phyloP scores from a whole-genome alignment of 2,113 vertebrate genomes.

The Nycticorax nycticorax region DNA sequence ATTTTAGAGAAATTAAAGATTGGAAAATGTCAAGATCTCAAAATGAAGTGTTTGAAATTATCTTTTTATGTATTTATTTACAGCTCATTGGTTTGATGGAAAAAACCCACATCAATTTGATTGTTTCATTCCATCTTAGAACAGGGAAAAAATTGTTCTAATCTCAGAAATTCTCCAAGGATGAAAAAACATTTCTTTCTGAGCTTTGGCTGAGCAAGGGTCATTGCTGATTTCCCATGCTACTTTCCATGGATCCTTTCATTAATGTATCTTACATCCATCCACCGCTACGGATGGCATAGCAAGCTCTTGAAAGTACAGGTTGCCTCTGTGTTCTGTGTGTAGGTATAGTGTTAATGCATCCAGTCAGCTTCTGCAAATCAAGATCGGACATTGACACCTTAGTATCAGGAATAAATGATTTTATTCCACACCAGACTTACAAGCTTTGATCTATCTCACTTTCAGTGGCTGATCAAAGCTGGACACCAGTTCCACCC shows the following conservation, averaged over 20 bases:
- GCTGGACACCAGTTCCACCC: not conserved
- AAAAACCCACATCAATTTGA: not conserved
- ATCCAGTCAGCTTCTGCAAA: not conserved
- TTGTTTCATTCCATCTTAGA: not conserved
- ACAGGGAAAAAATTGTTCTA: not conserved
- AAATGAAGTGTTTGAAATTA: slow-evolving; percentile 19
- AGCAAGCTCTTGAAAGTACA: not conserved
- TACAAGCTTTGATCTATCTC: not conserved
- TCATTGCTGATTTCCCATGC: not conserved
- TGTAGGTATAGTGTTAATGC: not conserved
- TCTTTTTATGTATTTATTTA: slow-evolving; percentile 33
- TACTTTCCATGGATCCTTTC: not conserved
- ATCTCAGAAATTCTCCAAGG: not conserved
- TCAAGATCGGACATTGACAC: not conserved
- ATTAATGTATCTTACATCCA: not conserved
- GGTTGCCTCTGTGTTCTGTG: not conserved
- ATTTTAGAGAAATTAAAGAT: not conserved
- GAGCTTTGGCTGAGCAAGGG: not conserved
- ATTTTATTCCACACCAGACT: not conserved
- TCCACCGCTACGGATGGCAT: not conserved
- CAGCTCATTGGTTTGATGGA: not conserved
- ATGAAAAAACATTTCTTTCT: not conserved
- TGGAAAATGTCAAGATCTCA: not conserved
- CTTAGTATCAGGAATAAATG: not conserved
- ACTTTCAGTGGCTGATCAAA: not conserved